These are phyloP conservation scores for Ceratina australensis DNA, from an alignment of 1,140 invertebrate species.

Conservation along the genomic window DNA sequence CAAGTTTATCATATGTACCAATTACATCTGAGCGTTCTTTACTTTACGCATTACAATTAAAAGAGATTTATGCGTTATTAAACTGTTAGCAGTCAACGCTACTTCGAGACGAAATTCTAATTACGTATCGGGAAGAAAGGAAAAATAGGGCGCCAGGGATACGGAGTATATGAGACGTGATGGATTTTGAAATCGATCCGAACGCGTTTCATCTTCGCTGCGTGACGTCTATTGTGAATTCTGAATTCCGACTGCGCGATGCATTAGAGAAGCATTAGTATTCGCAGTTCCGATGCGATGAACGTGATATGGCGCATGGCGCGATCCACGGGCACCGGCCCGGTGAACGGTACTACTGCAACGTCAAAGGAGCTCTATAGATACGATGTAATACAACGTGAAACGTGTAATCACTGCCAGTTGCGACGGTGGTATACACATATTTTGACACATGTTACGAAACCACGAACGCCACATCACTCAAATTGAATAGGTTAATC, in stretches of 20 bases:
- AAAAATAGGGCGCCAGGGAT: neutral
- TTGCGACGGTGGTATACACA: constrained; percentile 37
- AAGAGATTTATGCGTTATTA: too few species aligned
- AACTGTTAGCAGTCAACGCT: too few species aligned
- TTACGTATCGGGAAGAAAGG: neutral
- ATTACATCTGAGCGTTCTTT: too few species aligned
- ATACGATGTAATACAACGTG: constrained; percentile 39
- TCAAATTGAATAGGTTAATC: constrained; percentile 44
- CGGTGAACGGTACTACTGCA: neutral
- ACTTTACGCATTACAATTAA: neutral
- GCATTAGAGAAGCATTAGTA: constrained; percentile 70
- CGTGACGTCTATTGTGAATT: constrained; percentile 64
- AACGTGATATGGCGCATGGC: constrained; percentile 65
- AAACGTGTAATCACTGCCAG: constrained; percentile 54
- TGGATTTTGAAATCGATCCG: neutral
- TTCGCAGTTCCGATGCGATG: constrained; percentile 59
- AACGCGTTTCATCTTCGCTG: neutral
- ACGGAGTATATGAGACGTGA: neutral
- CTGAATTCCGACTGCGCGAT: constrained; percentile 58
- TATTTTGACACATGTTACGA: constrained; percentile 47
- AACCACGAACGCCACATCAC: constrained; percentile 22
- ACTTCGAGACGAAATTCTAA: neutral
- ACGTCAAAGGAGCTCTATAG: constrained; percentile 57
- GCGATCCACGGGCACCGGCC: constrained; percentile 17
- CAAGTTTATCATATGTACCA: neutral